A percentile compares a stretch with the other conserved stretches of the same genome.
phyloP scores from a whole-genome alignment of 2,113 vertebrate species.

The Chrysemys picta region DNA sequence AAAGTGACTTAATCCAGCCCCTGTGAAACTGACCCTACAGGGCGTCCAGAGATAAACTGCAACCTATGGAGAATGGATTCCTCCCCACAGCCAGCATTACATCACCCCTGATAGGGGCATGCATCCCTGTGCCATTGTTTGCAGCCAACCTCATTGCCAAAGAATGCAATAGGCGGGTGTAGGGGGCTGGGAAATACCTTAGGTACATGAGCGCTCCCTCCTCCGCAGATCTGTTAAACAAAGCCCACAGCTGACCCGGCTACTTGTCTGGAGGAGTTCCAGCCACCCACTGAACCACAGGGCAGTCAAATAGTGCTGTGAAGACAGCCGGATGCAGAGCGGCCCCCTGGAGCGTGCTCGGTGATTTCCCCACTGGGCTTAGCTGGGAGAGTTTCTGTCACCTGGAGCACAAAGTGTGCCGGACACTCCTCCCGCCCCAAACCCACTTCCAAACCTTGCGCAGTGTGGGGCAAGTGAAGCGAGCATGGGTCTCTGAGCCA shows the following conservation, averaged over 20 bases:
- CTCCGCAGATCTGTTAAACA: background rate
- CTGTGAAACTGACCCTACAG: background rate
- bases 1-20: background rate
- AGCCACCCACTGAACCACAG: accelerated
- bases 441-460: background rate
- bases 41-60: background rate
- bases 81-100: background rate
- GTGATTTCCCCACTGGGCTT: background rate
- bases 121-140: background rate
- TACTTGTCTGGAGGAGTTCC: background rate
- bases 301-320: background rate
- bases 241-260: background rate
- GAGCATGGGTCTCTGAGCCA: background rate
- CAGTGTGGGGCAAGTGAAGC: background rate
- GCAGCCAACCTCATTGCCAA: conserved; percentile 46
- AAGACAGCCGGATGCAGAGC: background rate
- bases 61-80: background rate
- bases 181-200: conserved; percentile 30
- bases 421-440: background rate
- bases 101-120: background rate
- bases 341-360: background rate
- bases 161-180: conserved; percentile 12
- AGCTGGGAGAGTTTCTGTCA: background rate
- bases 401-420: accelerated
- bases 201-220: background rate